Evolutionary conservation across 1,140 invertebrate genomes (phyloP).

Genomic region (Augochlora pura): DNA sequence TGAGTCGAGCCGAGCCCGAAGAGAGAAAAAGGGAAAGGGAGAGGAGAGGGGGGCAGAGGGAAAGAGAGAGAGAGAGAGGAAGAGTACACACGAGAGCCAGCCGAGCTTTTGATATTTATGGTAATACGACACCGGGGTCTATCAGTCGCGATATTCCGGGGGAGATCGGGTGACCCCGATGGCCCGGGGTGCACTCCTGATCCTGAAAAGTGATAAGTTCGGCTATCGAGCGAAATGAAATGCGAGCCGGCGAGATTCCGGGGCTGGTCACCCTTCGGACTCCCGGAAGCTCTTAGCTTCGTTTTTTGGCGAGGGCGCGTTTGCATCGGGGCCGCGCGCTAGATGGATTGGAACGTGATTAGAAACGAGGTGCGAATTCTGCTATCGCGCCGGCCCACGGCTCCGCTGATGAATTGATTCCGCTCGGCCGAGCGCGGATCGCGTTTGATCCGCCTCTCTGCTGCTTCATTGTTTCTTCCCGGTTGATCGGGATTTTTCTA

Average conservation of each 20-base stretch:
- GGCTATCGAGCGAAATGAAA: constrained; percentile 41
- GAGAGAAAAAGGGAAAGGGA: no score
- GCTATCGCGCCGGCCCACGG: not conserved
- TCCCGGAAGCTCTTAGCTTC: constrained; percentile 2
- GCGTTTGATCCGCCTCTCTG: not conserved
- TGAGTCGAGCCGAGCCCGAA: no score
- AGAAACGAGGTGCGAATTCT: constrained; percentile 1
- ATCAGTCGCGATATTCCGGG: constrained; percentile 55
- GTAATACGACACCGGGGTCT: constrained; percentile 54
- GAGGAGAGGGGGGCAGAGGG: no score
- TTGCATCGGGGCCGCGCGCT: constrained; percentile 2
- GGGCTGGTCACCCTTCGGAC: not conserved
- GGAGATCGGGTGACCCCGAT: constrained; percentile 37
- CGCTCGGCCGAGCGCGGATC: not conserved
- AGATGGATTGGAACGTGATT: not conserved
- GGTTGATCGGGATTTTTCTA: no score
- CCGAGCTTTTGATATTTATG: constrained; percentile 52
- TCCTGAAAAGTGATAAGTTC: constrained; percentile 40
- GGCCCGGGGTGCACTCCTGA: constrained; percentile 17
- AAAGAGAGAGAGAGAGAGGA: no score
- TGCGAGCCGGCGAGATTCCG: constrained; percentile 22
- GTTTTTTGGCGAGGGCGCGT: not conserved
- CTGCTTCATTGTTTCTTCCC: no score
- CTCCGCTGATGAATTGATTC: constrained; percentile 1
- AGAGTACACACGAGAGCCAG: not conserved